Evolutionary conservation across 2,113 vertebrate species (phyloP).

Genomic region (Excalfactoria chinensis): DNA sequence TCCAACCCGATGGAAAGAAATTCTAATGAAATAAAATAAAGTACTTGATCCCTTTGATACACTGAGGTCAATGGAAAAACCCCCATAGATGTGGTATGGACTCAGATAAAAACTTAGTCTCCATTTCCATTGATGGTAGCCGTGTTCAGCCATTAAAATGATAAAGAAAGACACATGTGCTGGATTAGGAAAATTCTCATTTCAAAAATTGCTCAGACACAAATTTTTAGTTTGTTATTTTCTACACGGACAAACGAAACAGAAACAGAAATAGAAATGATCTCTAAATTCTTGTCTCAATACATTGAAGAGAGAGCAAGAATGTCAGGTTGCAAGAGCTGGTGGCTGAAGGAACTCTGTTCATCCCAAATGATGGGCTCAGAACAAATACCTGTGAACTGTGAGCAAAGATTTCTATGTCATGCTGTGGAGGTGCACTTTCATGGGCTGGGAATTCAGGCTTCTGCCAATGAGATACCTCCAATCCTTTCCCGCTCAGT

Average conservation of each 20-base stretch:
- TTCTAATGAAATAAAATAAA: neutral
- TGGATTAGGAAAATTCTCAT: neutral
- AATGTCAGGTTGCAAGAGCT: neutral
- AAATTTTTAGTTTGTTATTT: neutral
- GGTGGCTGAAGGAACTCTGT: neutral
- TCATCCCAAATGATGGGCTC: slow-evolving; percentile 70
- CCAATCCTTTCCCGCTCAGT: neutral
- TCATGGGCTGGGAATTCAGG: neutral
- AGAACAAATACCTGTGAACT: slow-evolving; percentile 83
- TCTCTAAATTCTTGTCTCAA: neutral
- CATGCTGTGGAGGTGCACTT: neutral
- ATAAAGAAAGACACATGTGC: neutral
- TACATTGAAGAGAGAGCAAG: neutral
- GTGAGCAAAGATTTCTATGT: slow-evolving; percentile 70
- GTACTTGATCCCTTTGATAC: neutral
- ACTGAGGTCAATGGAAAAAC: neutral
- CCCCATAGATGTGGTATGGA: neutral
- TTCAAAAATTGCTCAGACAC: neutral
- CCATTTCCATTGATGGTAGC: neutral
- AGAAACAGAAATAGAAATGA: neutral
- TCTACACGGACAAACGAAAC: neutral
- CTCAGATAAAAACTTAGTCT: neutral
- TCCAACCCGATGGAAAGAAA: slow-evolving; percentile 74
- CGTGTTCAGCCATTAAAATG: neutral
- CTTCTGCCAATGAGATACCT: neutral